A percentile compares a stretch with the other conserved stretches of the same genome.
phyloP scores from a whole-genome alignment of 2,888 invertebrate genomes.

The Sphinx pinastri region DNA sequence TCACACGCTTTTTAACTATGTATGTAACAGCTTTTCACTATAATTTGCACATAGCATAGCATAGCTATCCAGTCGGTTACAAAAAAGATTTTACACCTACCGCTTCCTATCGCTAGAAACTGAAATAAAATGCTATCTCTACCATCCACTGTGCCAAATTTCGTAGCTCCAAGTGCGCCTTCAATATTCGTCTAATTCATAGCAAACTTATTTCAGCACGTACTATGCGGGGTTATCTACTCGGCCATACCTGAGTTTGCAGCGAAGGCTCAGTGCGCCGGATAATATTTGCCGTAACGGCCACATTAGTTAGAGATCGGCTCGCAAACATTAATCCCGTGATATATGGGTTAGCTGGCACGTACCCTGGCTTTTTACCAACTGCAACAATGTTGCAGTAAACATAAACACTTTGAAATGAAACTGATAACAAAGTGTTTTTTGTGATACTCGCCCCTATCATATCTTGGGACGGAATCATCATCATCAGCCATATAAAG shows the following conservation, averaged over 20 bases:
- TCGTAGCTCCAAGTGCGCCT: not conserved
- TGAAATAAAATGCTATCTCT: not conserved
- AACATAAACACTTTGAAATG: not conserved
- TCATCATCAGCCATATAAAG: no score
- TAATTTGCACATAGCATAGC: no score
- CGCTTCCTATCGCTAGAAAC: not conserved
- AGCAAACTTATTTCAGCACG: not conserved
- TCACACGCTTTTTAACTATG: no score
- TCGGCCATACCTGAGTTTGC: conserved; percentile 16
- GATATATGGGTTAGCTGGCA: conserved; percentile 42
- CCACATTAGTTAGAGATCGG: conserved; percentile 39
- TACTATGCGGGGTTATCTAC: not conserved
- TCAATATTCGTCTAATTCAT: not conserved
- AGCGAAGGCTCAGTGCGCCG: conserved; percentile 13
- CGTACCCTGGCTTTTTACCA: conserved; percentile 19
- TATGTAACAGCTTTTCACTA: no score
- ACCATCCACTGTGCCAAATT: not conserved
- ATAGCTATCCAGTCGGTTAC: not conserved
- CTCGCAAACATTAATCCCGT: conserved; percentile 51
- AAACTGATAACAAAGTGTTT: no score
- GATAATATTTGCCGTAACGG: conserved; percentile 25
- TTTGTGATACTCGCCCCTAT: no score
- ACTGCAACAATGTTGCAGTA: not conserved
- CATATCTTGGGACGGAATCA: no score
- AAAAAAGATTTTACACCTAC: not conserved